These are phyloP conservation scores for Stratiomys singularior DNA, from an alignment of 2,888 invertebrate species.

Conservation along the genomic window DNA sequence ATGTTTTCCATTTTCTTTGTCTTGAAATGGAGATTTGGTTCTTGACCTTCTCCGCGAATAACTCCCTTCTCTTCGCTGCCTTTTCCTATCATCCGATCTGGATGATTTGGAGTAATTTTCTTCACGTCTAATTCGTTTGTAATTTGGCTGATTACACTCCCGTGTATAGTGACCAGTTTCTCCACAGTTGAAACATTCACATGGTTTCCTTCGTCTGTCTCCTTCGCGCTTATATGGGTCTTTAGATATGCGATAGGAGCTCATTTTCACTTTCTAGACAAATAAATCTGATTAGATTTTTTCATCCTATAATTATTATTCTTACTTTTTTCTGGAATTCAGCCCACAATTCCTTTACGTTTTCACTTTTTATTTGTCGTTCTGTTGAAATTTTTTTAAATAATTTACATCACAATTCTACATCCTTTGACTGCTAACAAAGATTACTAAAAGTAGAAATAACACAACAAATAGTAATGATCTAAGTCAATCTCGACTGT, in stretches of 20 bases:
- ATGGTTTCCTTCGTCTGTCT: neutral
- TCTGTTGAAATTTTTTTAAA: too few species aligned
- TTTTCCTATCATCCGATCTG: neutral
- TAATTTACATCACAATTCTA: too few species aligned
- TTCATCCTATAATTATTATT: too few species aligned
- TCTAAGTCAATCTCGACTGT: too few species aligned
- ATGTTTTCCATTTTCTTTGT: neutral
- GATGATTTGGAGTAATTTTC: neutral
- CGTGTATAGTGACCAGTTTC: neutral
- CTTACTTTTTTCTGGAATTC: too few species aligned
- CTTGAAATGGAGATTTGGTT: neutral
- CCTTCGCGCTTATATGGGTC: too few species aligned
- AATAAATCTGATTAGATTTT: too few species aligned
- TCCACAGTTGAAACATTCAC: neutral
- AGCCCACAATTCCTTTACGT: too few species aligned
- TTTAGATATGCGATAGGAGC: neutral
- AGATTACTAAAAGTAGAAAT: too few species aligned
- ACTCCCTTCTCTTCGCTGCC: neutral
- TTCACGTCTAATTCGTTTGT: neutral
- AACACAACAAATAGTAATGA: too few species aligned
- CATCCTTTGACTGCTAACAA: too few species aligned
- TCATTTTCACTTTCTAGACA: neutral
- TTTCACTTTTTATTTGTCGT: too few species aligned
- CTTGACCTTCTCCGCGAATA: neutral
- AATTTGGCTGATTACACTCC: neutral